Conservation (phyloP, 2,888 invertebrate genomes). For the Magallana nippona region DNA sequence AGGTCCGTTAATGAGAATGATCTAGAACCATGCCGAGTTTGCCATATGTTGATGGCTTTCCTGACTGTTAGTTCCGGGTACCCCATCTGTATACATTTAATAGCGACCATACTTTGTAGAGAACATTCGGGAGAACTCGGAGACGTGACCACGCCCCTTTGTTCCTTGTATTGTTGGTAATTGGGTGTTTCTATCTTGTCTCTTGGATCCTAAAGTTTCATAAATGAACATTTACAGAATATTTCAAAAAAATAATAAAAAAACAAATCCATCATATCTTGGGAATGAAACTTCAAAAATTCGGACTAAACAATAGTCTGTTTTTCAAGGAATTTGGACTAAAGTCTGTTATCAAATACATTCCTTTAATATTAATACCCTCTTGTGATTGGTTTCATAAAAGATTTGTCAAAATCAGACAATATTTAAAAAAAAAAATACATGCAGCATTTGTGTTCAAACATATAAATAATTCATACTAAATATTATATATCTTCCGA, state of each 20-base stretch:
- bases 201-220: background rate
- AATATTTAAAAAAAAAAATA: too few species aligned
- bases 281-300: too few species aligned
- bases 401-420: too few species aligned
- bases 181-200: background rate
- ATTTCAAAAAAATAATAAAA: too few species aligned
- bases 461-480: background rate
- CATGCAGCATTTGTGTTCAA: too few species aligned
- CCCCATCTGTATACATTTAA: constrained; percentile 12
- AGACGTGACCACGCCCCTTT: background rate
- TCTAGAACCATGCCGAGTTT: background rate
- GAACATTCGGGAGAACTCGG: constrained; percentile 24
- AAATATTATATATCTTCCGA: background rate
- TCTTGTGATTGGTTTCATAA: too few species aligned
- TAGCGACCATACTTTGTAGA: constrained; percentile 8
- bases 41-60: constrained; percentile 21
- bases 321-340: too few species aligned
- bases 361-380: too few species aligned
- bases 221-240: too few species aligned
- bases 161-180: background rate
- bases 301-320: too few species aligned
- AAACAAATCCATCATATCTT: too few species aligned
- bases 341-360: too few species aligned
- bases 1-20: constrained; percentile 11
- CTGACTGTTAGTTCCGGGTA: constrained; percentile 7